A percentile compares a stretch with the other conserved stretches of the same genome.
phyloP scores from a whole-genome alignment of 1,140 invertebrate genomes.

The Stegodyphus dumicola region DNA sequence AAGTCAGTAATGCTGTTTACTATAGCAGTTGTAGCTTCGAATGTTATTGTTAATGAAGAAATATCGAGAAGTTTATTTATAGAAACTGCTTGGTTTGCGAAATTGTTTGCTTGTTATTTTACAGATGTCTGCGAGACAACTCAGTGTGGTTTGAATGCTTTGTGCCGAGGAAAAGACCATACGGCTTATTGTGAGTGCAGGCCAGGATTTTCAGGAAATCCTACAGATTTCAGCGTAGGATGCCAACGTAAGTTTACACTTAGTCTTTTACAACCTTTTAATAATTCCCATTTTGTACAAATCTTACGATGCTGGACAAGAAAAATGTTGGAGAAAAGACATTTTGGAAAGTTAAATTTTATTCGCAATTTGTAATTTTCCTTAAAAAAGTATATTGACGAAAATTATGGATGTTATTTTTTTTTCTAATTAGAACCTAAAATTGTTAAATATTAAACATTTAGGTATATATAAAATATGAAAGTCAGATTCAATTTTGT shows the following conservation, averaged over 20 bases:
- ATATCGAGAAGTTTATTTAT: not conserved
- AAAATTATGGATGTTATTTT: no score
- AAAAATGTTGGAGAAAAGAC: no score
- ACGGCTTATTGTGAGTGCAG: constrained; percentile 76
- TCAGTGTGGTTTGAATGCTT: constrained; percentile 77
- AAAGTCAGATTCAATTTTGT: no score
- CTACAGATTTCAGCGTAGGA: constrained; percentile 60
- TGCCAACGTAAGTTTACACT: constrained; percentile 38
- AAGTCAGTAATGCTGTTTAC: no score
- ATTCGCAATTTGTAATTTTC: constrained; percentile 86
- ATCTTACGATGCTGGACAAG: no score
- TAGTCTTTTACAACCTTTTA: not conserved
- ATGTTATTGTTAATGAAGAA: not conserved
- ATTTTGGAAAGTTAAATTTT: constrained; percentile 71
- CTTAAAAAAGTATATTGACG: constrained; percentile 75
- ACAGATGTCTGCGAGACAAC: constrained; percentile 64
- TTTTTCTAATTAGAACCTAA: no score
- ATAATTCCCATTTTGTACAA: not conserved
- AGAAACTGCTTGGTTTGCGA: not conserved
- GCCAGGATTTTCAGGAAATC: constrained; percentile 67
- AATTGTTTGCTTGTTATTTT: constrained; percentile 13
- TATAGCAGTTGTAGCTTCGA: no score
- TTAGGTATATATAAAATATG: no score
- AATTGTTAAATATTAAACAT: no score
- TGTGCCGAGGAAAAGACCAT: constrained; percentile 72